A percentile compares a stretch with the other conserved stretches of the same genome.
These are phyloP conservation scores for Ericerus pela DNA, from an alignment of 1,140 invertebrate species.

Conservation along the genomic window DNA sequence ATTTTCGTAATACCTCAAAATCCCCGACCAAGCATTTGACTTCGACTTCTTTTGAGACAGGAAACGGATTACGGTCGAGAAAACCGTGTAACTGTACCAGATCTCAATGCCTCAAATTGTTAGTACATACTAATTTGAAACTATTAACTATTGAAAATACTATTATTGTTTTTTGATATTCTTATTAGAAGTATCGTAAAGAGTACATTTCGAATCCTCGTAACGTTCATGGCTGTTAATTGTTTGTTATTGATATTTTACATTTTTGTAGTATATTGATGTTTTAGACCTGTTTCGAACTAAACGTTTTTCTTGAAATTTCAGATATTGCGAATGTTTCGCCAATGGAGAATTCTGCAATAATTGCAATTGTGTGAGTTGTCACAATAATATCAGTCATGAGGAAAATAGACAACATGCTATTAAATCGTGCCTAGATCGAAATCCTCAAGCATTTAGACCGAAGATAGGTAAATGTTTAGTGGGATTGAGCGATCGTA, in stretches of 20 bases:
- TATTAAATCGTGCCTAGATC: constrained; percentile 79
- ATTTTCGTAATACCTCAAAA: not conserved
- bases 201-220: no score
- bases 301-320: no score
- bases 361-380: constrained; percentile 96
- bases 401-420: constrained; percentile 89
- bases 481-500: constrained; percentile 47
- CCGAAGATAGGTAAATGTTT: constrained; percentile 90
- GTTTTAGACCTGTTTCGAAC: no score
- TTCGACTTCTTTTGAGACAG: constrained; percentile 32
- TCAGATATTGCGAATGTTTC: constrained; percentile 96
- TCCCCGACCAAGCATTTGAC: not conserved
- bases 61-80: constrained; percentile 58
- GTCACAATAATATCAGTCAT: constrained; percentile 91
- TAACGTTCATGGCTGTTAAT: no score
- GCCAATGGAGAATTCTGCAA: constrained; percentile 99
- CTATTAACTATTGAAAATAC: not conserved
- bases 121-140: constrained; percentile 31
- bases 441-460: constrained; percentile 89
- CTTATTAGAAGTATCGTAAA: no score
- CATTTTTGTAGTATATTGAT: no score
- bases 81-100: constrained; percentile 99
- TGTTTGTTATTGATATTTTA: no score
- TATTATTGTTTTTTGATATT: no score
- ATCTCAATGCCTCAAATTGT: constrained; percentile 94